Percentiles rank a stretch among this genome's conserved stretches.
Evolutionary conservation across 2,888 invertebrate species (phyloP).

Genomic region (Mactromeris polynyma): DNA sequence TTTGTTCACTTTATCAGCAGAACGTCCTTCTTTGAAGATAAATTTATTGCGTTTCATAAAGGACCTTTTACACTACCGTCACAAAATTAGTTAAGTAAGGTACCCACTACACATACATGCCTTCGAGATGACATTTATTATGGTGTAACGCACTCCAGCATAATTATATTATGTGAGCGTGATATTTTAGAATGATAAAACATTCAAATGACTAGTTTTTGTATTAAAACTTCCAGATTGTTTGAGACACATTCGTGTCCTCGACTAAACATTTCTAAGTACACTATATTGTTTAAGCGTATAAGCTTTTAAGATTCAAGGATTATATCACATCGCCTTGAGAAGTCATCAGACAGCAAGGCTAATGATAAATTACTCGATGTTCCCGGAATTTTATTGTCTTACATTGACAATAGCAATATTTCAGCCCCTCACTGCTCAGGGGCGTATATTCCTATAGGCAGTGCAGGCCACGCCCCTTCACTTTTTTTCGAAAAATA

Average conservation of each 20-base stretch:
- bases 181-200: too few relatives aligned
- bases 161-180: too few relatives aligned
- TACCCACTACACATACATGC: too few relatives aligned
- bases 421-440: too few relatives aligned
- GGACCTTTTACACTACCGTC: neutral
- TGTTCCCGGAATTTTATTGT: neutral
- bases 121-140: too few relatives aligned
- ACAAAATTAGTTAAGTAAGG: neutral
- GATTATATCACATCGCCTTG: neutral
- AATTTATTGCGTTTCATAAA: constrained; percentile 4
- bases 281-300: neutral
- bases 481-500: too few relatives aligned
- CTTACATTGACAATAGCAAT: too few relatives aligned
- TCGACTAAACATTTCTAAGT: neutral
- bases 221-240: neutral
- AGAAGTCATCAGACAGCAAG: neutral
- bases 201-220: too few relatives aligned
- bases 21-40: neutral
- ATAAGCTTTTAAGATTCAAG: neutral
- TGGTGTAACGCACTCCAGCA: too few relatives aligned
- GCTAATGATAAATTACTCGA: neutral
- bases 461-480: too few relatives aligned
- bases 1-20: constrained; percentile 9
- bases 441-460: too few relatives aligned
- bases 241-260: neutral